phyloP scores from a whole-genome alignment of 2,797 vertebrate species.

The Falco columbarius region DNA sequence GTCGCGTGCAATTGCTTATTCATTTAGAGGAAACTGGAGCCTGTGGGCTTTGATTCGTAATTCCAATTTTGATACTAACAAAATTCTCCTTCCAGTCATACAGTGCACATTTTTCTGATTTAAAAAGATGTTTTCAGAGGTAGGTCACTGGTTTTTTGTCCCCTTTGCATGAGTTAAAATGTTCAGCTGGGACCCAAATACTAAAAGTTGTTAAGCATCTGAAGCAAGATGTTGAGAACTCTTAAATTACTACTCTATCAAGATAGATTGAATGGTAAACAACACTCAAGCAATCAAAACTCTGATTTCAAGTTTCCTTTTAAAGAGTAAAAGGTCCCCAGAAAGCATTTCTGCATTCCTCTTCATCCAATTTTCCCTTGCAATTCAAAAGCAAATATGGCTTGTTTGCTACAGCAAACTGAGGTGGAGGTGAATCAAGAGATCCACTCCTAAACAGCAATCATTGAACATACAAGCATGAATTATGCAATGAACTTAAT shows the following conservation, averaged over 20 bases:
- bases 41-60: slow-evolving; percentile 23
- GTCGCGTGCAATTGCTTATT: background rate
- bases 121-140: slow-evolving; percentile 53
- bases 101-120: slow-evolving; percentile 70
- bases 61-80: slow-evolving; percentile 35
- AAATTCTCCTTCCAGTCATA: slow-evolving; percentile 25
- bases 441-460: slow-evolving; percentile 15
- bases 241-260: slow-evolving; percentile 55
- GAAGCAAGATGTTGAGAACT: slow-evolving; percentile 38
- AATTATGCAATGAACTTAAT: slow-evolving; percentile 64
- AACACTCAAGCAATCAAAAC: slow-evolving; percentile 40
- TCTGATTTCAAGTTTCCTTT: slow-evolving; percentile 61
- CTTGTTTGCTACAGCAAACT: slow-evolving; percentile 7
- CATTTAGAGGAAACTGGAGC: slow-evolving; percentile 28
- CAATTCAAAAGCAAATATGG: slow-evolving; percentile 37
- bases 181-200: slow-evolving; percentile 43
- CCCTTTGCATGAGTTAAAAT: slow-evolving; percentile 38
- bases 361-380: slow-evolving; percentile 23
- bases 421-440: slow-evolving; percentile 42
- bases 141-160: slow-evolving; percentile 61
- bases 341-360: slow-evolving; percentile 49
- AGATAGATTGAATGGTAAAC: slow-evolving; percentile 49
- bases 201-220: background rate
- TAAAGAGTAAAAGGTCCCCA: slow-evolving; percentile 44
- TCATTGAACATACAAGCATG: slow-evolving; percentile 10